Evolutionary conservation across 2,797 vertebrate genomes (phyloP).

Genomic region (Sebastes hubbsi): DNA sequence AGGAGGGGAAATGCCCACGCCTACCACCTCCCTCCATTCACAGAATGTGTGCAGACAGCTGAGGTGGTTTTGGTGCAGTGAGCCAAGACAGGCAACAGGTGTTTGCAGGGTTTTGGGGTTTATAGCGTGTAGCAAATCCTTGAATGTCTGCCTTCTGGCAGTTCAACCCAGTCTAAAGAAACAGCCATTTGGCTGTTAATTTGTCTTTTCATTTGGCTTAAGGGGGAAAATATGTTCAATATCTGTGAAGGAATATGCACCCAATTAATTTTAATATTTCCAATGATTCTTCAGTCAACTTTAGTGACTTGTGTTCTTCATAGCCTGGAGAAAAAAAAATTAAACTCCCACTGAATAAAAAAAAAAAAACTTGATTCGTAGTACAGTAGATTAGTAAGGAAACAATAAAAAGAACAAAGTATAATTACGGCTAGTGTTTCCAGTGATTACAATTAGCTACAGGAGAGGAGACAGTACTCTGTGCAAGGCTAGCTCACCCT

Average conservation of each 20-base stretch:
- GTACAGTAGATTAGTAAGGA: conserved; percentile 38
- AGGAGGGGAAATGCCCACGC: conserved; percentile 12
- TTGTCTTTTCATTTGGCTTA: conserved; percentile 1
- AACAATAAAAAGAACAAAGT: conserved; percentile 24
- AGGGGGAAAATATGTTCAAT: not conserved
- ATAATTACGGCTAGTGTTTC: conserved; percentile 55
- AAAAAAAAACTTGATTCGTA: conserved; percentile 22
- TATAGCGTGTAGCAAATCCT: conserved; percentile 39
- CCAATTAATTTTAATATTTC: not conserved
- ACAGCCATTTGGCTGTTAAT: conserved; percentile 1
- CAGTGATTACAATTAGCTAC: conserved; percentile 70
- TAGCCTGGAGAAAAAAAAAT: not conserved
- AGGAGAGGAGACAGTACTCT: conserved; percentile 83
- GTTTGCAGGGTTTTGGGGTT: conserved; percentile 38
- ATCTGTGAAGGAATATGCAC: not conserved
- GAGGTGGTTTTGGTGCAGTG: conserved; percentile 51
- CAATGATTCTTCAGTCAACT: conserved; percentile 38
- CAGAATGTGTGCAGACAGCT: conserved; percentile 41
- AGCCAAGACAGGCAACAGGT: conserved; percentile 48
- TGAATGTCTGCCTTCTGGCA: conserved; percentile 24
- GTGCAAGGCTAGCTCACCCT: conserved; percentile 87
- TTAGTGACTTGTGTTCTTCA: conserved; percentile 30
- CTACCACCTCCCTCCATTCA: conserved; percentile 11
- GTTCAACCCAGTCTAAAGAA: conserved; percentile 25
- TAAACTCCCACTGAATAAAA: not conserved